Evolutionary conservation across 2,797 vertebrate species (phyloP), one percentile per base, ranked within the genome.

Genomic region (Taenioides sp.): DNA sequence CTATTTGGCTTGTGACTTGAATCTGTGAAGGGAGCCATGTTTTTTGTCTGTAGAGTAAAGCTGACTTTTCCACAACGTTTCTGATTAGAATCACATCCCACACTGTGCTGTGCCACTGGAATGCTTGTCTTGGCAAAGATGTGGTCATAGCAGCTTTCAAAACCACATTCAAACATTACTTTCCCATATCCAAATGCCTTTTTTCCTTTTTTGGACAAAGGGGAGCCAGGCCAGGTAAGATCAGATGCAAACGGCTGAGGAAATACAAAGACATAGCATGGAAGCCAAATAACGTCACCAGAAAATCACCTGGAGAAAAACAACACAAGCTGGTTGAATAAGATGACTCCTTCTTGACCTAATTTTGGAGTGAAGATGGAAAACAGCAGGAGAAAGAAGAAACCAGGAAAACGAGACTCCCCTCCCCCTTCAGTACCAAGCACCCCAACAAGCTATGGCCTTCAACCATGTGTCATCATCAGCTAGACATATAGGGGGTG

Each of bases 161-260:
- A 82, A 92, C 87, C 77, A 79, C 74, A 77, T 87, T 83, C 78
- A 81, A 90, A 84, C 75, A 77, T 78, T 71, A 80, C 73, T 83
- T 80, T 72, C 61, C 67, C 61, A 73, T 74, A 65, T 79, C 72
- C 60, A 62, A 23, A 23, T 59, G 25, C 72, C 62, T 61, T 79
- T 83, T 86, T 81, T 81, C 91, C 91, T 92, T 90, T 93, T 94
- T 94, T 93, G 89, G 92, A 87, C 84, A 94, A 91, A 87, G 62
- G 78, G 64, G 62, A 81, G 69, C 47, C 59, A 63, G 77, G 80
- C 76, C 83, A 89, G 86, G 86, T 85, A 84, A 80, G 63, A 22
- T 37, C 50, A 69, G 63, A 59, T 66, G 76, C 18, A 68, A 62
- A 37, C 11, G 22, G 16, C 1, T 40, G 63, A 55, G 40, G 9